Conservation (phyloP, 2,113 vertebrate genomes). For the Dipodomys stephensi region DNA sequence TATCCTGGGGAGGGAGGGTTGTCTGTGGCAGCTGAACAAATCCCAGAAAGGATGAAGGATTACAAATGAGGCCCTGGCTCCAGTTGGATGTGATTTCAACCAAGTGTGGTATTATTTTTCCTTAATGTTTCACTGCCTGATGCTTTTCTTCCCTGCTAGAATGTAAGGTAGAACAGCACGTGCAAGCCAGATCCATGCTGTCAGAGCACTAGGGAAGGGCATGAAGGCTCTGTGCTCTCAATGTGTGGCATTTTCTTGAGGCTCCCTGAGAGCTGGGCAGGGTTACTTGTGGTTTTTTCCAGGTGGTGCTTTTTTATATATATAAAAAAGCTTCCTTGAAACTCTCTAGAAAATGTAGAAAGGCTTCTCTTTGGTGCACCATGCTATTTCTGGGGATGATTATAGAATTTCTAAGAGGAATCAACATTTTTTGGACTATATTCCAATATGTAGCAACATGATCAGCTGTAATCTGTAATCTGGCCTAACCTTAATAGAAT, state of each 20-base stretch:
- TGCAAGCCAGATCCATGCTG: accelerated
- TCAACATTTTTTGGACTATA: conserved; percentile 31
- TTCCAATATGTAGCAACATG: conserved; percentile 65
- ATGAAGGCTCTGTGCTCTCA: neutral
- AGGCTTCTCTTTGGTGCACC: neutral
- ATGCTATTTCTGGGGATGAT: neutral
- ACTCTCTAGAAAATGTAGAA: conserved; percentile 51
- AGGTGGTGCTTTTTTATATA: conserved; percentile 6
- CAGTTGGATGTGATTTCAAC: conserved; percentile 48
- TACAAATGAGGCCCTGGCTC: neutral
- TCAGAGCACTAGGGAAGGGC: too few relatives aligned
- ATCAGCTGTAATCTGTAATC: conserved; percentile 33
- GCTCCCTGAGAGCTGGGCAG: neutral
- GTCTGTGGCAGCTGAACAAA: neutral
- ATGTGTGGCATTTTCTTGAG: neutral
- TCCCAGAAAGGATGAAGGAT: conserved; percentile 47
- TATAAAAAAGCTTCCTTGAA: neutral
- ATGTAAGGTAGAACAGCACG: neutral
- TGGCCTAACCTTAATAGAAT: conserved; percentile 47
- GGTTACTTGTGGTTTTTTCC: conserved; percentile 28
- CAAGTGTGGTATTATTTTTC: conserved; percentile 42
- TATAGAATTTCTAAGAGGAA: conserved; percentile 37
- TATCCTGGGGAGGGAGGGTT: neutral
- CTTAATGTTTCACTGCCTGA: conserved; percentile 1
- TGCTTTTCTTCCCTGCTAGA: neutral